Base-by-base conservation (phyloP, 2,888 invertebrate species). In the Meandrusa payeni region DNA sequence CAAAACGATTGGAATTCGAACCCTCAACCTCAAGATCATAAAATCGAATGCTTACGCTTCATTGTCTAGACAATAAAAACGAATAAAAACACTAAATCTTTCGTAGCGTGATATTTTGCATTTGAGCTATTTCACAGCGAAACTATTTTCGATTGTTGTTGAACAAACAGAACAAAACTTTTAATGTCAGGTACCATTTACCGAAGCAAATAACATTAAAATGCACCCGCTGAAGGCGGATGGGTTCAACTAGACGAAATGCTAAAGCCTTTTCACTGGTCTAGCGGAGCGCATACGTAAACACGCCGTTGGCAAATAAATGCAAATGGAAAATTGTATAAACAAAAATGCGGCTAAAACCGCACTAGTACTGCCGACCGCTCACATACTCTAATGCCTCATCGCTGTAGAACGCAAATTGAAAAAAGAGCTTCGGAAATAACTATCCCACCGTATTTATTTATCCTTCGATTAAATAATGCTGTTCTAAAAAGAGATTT, bases 241-340 rank as follows among this genome's bases (percentile, higher is more conserved):
- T n/a, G n/a, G 42, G 54, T 54, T 53, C 52, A 52, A 55, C 58
- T 61, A 59, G 52, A 58, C 60, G 59, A 65, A 62, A 73, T 68
- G 59, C 57, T 62, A 59, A 60, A 65, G 59, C 59, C 57, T 64
- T 62, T 59, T 52, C 61, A 50, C 53, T 55, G 56, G 57, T 64
- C 59, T 62, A 64, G 58, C 62, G 57, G 47, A 46, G 46, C 43
- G 47, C 50, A 52, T 43, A 42, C 48, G n/a, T n/a, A 48, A 50
- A 50, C 47, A 57, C 51, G 52, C 45, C 51, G 49, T 48, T 57
- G 23, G 62, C 55, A 59, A 56, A 56, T 61, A 65, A 60, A 68
- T 61, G 60, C 57, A 70, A 68, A 74, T 68, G 64, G 55, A 64
- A 65, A 65, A 62, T 64, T 68, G 68, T 69, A 63, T 61, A 61